Percentiles rank a stretch among this genome's conserved stretches.
phyloP scores from a whole-genome alignment of 2,113 vertebrate species.

The Aix galericulata region DNA sequence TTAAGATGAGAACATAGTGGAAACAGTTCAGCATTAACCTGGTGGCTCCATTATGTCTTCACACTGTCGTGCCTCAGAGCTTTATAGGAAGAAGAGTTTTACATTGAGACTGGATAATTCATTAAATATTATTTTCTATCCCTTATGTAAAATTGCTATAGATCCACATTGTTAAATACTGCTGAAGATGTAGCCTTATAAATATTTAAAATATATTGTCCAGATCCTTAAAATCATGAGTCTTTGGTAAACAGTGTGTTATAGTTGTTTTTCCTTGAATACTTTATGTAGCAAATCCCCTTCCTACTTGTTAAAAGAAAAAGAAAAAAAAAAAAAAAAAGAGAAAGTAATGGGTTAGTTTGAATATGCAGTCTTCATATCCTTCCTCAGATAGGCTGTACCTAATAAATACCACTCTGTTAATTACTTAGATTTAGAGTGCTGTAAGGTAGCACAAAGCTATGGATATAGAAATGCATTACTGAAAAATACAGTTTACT shows the following conservation, averaged over 20 bases:
- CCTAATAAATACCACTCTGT: neutral
- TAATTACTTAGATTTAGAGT: neutral
- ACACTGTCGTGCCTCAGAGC: fast-evolving
- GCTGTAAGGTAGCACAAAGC: neutral
- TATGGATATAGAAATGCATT: fast-evolving
- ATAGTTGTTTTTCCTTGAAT: fast-evolving
- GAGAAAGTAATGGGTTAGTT: neutral
- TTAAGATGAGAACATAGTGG: neutral
- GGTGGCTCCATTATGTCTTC: neutral
- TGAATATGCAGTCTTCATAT: neutral
- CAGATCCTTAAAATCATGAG: neutral
- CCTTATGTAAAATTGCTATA: neutral
- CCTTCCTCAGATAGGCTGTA: neutral
- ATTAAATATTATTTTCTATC: neutral
- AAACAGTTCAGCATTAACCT: neutral
- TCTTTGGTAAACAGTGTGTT: neutral
- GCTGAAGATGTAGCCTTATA: neutral
- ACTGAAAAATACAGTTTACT: neutral
- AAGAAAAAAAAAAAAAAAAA: neutral
- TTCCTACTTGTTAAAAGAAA: neutral
- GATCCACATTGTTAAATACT: neutral
- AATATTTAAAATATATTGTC: neutral
- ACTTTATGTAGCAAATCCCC: neutral
- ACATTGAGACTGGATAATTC: neutral
- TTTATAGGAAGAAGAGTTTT: neutral